Base-by-base conservation (phyloP, 2,113 vertebrate species). In the Channa maculata region DNA sequence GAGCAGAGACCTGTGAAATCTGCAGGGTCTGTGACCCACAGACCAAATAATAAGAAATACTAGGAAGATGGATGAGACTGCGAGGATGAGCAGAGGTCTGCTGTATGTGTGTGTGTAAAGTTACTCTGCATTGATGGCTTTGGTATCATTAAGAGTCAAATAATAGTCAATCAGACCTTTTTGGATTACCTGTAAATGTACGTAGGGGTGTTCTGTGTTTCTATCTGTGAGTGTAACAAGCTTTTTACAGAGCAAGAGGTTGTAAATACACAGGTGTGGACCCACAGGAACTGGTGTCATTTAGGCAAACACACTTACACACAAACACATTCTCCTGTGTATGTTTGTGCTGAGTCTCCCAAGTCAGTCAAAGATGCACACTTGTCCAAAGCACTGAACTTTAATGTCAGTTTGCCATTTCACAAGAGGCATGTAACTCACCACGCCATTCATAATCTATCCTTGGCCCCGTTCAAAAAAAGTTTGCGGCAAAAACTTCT, bases 31-130 rank as follows among this genome's bases (percentile, higher is more conserved):
- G 72, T 75, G 82, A 89, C 81, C 86, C 89, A 77, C 71, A 75
- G 85, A 90, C 81, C 91, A 92, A 86, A 86, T 88, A 91, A 88
- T 89, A 89, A 88, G 85, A 90, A 88, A 86, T 73, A 84, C 80
- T 63, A 70, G 65, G 59, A 86, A 84, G 85, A 91, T 84, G 77
- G 79, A 92, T 86, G 85, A 91, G 77, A 77, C 71, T 71, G 82
- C 71, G 57, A 59, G 70, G 76, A 80, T 78, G 64, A 84, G 64
- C 15, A 61, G 43, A 65, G 66, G 9, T 58, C 74, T 66, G 51
- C 73, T 75, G 73, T 69, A 44, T 57, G 38, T 63, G 57, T 77
- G 38, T 37, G 11, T 66, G 10, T 44, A 46, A 34, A 41, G 36
- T 0, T 46, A 8, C 12, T 46, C 8, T n/a, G 65, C 5, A 69